A percentile compares a stretch with the other conserved stretches of the same genome.
phyloP scores from a whole-genome alignment of 2,888 invertebrate genomes.

The Embidobia sp. region DNA sequence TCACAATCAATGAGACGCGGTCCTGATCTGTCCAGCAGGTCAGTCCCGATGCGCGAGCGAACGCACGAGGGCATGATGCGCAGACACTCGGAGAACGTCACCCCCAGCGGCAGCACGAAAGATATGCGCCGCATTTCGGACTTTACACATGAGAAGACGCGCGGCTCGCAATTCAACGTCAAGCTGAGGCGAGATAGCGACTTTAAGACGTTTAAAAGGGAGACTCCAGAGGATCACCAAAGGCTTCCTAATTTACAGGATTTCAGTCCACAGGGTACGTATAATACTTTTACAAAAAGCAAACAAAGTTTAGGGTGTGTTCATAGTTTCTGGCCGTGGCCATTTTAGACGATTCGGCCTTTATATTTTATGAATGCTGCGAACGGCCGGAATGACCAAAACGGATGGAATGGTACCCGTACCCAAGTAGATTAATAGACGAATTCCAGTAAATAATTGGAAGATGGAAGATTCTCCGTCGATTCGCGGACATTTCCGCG shows the following conservation, averaged over 20 bases:
- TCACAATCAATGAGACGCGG: constrained; percentile 40
- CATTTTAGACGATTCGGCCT: no score
- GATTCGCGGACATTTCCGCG: no score
- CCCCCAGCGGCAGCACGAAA: constrained; percentile 72
- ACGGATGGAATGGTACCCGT: no score
- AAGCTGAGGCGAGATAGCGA: constrained; percentile 79
- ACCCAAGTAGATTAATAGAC: no score
- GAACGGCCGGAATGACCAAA: no score
- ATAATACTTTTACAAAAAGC: no score
- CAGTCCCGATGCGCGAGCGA: constrained; percentile 59
- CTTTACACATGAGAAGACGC: constrained; percentile 76
- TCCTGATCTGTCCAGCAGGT: constrained; percentile 22
- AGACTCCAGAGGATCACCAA: constrained; percentile 68
- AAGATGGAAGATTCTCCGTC: no score
- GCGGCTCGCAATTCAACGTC: constrained; percentile 77
- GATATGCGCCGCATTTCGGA: constrained; percentile 78
- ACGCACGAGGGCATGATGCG: constrained; percentile 68
- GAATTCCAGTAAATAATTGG: no score
- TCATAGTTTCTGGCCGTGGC: no score
- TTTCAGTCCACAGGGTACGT: constrained; percentile 72
- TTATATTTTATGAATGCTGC: no score
- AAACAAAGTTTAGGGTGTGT: no score
- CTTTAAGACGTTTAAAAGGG: constrained; percentile 76
- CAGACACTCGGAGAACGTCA: constrained; percentile 74
- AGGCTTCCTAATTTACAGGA: constrained; percentile 73